These are phyloP conservation scores for Lasiurus borealis DNA, from an alignment of 2,113 vertebrate species.

Conservation along the genomic window DNA sequence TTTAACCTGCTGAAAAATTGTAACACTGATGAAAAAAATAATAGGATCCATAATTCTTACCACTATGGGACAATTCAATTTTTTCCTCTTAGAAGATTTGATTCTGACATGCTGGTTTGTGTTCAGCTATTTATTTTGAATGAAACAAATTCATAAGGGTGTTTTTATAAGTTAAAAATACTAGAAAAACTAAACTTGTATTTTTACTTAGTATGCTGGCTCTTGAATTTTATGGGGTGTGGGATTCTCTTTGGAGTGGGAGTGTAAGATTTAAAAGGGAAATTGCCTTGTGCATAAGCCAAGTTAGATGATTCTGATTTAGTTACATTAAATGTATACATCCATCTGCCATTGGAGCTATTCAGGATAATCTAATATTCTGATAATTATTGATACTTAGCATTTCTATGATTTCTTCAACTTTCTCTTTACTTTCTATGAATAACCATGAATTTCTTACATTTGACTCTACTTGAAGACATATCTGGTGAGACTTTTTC, in stretches of 20 bases:
- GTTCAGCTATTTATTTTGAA: background rate
- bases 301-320: background rate
- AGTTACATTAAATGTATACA: background rate
- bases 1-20: background rate
- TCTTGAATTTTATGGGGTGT: background rate
- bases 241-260: background rate
- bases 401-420: background rate
- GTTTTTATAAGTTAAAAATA: slow-evolving; percentile 27
- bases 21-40: slow-evolving; percentile 10
- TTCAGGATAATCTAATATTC: background rate
- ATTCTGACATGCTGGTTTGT: background rate
- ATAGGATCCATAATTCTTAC: background rate
- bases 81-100: slow-evolving; percentile 12
- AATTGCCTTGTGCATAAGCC: background rate
- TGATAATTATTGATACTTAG: background rate
- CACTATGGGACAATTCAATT: background rate
- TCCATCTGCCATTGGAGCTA: background rate
- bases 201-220: slow-evolving; percentile 3
- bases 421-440: background rate
- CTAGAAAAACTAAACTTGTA: background rate
- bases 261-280: background rate
- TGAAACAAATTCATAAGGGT: background rate
- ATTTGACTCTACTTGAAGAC: slow-evolving; percentile 35
- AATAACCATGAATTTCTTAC: background rate
- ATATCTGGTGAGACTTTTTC: background rate